Evolutionary conservation across 2,113 vertebrate genomes (phyloP), one percentile per base, ranked within the genome.

Genomic region (Oreochromis spilurus): DNA sequence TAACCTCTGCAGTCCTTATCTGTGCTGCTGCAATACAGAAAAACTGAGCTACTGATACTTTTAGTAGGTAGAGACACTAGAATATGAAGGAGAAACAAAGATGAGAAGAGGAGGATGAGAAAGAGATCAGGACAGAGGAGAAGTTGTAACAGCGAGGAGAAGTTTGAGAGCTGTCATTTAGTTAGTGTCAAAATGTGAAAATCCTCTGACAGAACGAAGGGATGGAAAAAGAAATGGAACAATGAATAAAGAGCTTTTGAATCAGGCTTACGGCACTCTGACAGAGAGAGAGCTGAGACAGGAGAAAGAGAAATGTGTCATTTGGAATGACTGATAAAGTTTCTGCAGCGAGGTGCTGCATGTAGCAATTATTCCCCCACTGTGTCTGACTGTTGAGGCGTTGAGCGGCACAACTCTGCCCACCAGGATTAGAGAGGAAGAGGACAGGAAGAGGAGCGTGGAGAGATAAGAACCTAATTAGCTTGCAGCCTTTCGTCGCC

Each of bases 391-490:
- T 94, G 94, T 81, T 80, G 93, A 95, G 87, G 93, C 92, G 70
- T 93, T 86, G 90, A 93, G 87, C 88, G 53, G 93, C 92, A 91
- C 88, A 87, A 91, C 83, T 84, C 90, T 94, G 92, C 94, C 89
- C 91, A 83, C 77, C 82, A 92, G 92, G 92, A 95, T 95, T 96
- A 94, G 88, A 93, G 92, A 93, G 88, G 90, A 91, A 90, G 91
- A 92, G 87, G 90, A 92, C 84, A 84, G 93, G 85, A 93, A 88
- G 90, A 90, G 92, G 89, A 94, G 90, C 89, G 52, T 31, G 72
- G 62, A 89, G 81, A 92, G 95, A 96, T 96, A 96, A 96, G 92
- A 92, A 95, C 88, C 95, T 95, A 95, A 96, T 96, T 96, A 95
- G 91, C 92, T 87, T 14, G 78, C 92, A 91, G 89, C 87, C 92